Evolutionary conservation across 2,113 vertebrate species (phyloP), one percentile per base, ranked within the genome.

Genomic region (Condylura cristata): DNA sequence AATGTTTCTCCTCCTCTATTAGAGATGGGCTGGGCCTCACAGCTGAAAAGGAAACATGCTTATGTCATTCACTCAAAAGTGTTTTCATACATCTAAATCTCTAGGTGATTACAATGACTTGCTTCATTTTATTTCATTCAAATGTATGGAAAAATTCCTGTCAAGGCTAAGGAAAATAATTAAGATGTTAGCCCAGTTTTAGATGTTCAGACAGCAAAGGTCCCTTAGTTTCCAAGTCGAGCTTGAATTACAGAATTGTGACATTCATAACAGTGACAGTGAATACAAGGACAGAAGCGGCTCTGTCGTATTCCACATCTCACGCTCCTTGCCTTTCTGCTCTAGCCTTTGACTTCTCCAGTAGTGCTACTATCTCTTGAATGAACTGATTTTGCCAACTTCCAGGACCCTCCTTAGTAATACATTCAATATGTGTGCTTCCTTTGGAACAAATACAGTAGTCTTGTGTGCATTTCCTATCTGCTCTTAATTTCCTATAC

Each of bases 401-500:
- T 92, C n/a, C 46, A 91, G 80, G 58, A 96, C 92, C 58, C 63
- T 97, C 92, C 41, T 95, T 91, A 65, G 48, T 95, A 98, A 98
- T 97, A 37, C 5, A 0, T 97, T 98, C 97, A 98, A 92, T 96
- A 91, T 96, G 86, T 97, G 91, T 41, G 58, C 93, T 97, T 78
- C 86, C 76, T 93, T 96, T 97, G 95, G 95, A 96, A 92, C 32
- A 94, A 96, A 97, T 80, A 94, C 65, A 94, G 96, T 96, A 96
- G 96, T 80, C 97, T 95, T 72, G 71, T 89, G 48, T 95, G 96
- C 80, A 6, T 71, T 96, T 96, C 68, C 95, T 98, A 96, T 97
- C 97, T 97, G 92, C 86, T 98, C 94, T 78, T 97, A 63, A 97
- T 98, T 98, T 98, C 88, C 94, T 86, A 92, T 37, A 74, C 94